Evolutionary conservation across 1,140 invertebrate genomes (phyloP), one percentile per base, ranked within the genome.

Genomic region (Drosophila sproati): DNA sequence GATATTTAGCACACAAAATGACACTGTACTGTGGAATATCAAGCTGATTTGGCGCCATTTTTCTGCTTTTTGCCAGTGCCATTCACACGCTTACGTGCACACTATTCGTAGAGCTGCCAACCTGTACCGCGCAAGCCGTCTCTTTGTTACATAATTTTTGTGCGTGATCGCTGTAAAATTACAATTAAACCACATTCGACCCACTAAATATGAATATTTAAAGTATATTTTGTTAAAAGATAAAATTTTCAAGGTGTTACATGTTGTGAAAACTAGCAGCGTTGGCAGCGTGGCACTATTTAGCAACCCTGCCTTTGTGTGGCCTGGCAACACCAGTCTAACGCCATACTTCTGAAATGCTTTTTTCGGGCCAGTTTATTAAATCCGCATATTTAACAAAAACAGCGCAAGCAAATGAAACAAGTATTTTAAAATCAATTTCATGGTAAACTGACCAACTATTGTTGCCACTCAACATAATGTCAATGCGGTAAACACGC

Each of bases 1-100:
- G 35, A 7, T 29, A 37, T 50, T 31, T 20, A 34, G 35, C 47
- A 67, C 52, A 59, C 64, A 67, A 45, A 10, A 52, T n/a, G 50
- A 51, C 12, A 12, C 48, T 20, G 20, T 20, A 20, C 20, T 20
- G 12, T 29, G 31, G 35, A 82, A 67, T 39, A 82, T 51, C 69
- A 76, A 92, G 94, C 95, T 69, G 41, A 48, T 78, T 89, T 89
- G 57, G 74, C 86, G 86, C 85, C 86, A 69, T 69, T 89, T 77
- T 81, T 89, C 78, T 90, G 51, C 75, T 79, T 89, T 86, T 81
- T 77, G n/a, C 3, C 0, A 2, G 4, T 62, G 37, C 0, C 67
- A 74, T 48, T 89, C 73, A 59, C 80, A 35, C 6, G 39, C 4
- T 3, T 8, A 41, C 66, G 59, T 50, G n/a, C 5, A 67, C 83